A percentile compares a stretch with the other conserved stretches of the same genome.
These are phyloP conservation scores for Anorthoa munda DNA, from an alignment of 2,888 invertebrate genomes.

Conservation along the genomic window DNA sequence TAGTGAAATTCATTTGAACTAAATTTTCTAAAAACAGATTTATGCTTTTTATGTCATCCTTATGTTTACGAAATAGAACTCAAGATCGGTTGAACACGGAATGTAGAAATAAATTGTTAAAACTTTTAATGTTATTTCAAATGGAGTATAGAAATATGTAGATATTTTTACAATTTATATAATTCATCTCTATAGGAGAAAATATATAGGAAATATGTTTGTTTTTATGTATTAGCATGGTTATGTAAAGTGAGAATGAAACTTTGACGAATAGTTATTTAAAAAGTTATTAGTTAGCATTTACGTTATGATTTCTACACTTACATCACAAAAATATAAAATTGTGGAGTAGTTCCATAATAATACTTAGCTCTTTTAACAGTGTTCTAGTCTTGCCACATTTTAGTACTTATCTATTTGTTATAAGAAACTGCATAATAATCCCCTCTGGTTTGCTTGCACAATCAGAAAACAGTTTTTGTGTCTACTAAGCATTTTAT, in stretches of 20 bases:
- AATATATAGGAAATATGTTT: background rate
- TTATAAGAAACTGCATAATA: conserved; percentile 2
- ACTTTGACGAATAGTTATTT: background rate
- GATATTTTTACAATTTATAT: background rate
- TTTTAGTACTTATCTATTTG: conserved; percentile 26
- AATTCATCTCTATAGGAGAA: background rate
- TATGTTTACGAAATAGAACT: too few species aligned
- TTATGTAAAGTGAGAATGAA: background rate
- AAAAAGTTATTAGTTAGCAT: conserved; percentile 3
- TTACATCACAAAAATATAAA: background rate
- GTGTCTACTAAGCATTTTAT: background rate
- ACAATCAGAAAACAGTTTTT: background rate
- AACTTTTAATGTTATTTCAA: too few species aligned
- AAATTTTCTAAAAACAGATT: too few species aligned
- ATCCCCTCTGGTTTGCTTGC: background rate
- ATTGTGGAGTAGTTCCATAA: background rate
- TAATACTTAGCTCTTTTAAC: background rate
- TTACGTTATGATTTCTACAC: conserved; percentile 4
- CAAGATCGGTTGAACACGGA: too few species aligned
- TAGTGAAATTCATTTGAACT: too few species aligned
- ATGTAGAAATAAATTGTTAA: too few species aligned
- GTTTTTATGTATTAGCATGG: background rate
- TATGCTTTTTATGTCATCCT: too few species aligned
- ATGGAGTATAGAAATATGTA: background rate
- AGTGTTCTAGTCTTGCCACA: conserved; percentile 34